Evolutionary conservation across 2,113 vertebrate genomes (phyloP).

Genomic region (Pteruthius melanotis): DNA sequence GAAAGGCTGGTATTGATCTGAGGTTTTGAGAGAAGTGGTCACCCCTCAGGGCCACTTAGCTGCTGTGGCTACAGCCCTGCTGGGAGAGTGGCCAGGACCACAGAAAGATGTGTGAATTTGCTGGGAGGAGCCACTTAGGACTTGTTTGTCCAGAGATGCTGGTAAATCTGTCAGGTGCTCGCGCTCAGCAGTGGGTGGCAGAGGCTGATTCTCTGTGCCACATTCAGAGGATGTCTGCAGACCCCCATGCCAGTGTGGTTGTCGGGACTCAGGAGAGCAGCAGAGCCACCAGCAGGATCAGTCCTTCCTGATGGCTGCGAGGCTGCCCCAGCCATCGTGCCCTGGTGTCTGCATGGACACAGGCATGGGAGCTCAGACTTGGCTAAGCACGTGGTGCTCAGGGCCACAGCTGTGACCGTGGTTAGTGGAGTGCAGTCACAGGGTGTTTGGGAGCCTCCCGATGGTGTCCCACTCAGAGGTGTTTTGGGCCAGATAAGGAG

Average conservation of each 20-base stretch:
- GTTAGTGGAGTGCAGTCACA: not conserved
- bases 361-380: not conserved
- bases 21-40: not conserved
- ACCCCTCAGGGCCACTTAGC: not conserved
- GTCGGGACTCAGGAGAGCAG: not conserved
- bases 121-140: slow-evolving; percentile 14
- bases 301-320: not conserved
- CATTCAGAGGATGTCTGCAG: not conserved
- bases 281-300: not conserved
- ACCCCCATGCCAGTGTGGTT: fast-evolving
- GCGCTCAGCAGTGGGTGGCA: fast-evolving
- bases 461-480: not conserved
- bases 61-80: not conserved
- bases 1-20: slow-evolving; percentile 30
- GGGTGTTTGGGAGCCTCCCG: not conserved
- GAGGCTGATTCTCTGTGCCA: not conserved
- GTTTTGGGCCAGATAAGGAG: not conserved
- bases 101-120: not conserved
- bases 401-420: not conserved
- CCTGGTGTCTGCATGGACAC: fast-evolving
- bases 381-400: not conserved
- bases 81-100: not conserved
- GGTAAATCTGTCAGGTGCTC: not conserved
- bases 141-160: not conserved
- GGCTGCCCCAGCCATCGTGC: not conserved